phyloP scores from a whole-genome alignment of 2,797 vertebrate species.

The Parauchenoglanis punctatus region DNA sequence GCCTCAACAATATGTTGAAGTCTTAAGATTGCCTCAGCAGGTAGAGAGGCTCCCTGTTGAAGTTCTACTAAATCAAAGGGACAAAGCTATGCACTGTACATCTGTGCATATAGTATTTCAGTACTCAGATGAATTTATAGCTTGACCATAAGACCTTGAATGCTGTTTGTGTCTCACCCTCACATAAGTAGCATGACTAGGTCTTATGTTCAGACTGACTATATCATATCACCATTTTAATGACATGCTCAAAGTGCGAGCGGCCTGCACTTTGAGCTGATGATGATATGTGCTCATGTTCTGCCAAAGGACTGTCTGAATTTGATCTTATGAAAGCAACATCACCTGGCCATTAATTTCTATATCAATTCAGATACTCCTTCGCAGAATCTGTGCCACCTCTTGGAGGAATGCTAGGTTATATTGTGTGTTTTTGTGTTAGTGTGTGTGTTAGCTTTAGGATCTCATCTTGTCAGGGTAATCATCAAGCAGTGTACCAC shows the following conservation, averaged over 20 bases:
- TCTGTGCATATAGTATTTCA: conserved; percentile 70
- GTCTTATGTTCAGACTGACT: conserved; percentile 86
- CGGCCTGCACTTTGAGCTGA: conserved; percentile 87
- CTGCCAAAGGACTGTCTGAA: conserved; percentile 79
- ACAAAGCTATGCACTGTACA: conserved; percentile 73
- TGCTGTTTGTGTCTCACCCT: conserved; percentile 92
- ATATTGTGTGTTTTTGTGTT: conserved; percentile 76
- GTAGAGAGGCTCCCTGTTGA: conserved; percentile 97
- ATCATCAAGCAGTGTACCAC: conserved; percentile 76
- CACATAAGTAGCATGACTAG: conserved; percentile 83
- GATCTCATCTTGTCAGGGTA: conserved; percentile 77
- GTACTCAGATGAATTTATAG: conserved; percentile 77
- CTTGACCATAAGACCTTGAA: conserved; percentile 84
- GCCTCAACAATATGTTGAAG: conserved; percentile 96
- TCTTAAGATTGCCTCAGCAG: conserved; percentile 94
- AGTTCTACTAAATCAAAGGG: conserved; percentile 87
- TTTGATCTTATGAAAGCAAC: conserved; percentile 75
- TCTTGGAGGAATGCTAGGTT: conserved; percentile 86
- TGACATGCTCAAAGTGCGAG: conserved; percentile 82
- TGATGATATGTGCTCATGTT: conserved; percentile 77
- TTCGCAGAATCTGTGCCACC: conserved; percentile 82
- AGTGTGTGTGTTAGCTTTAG: conserved; percentile 88
- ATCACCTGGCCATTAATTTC: conserved; percentile 85
- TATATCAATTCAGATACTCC: conserved; percentile 75
- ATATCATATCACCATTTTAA: conserved; percentile 79